Evolutionary conservation across 2,797 vertebrate genomes (phyloP).

Genomic region (Sebastes trivittatus): DNA sequence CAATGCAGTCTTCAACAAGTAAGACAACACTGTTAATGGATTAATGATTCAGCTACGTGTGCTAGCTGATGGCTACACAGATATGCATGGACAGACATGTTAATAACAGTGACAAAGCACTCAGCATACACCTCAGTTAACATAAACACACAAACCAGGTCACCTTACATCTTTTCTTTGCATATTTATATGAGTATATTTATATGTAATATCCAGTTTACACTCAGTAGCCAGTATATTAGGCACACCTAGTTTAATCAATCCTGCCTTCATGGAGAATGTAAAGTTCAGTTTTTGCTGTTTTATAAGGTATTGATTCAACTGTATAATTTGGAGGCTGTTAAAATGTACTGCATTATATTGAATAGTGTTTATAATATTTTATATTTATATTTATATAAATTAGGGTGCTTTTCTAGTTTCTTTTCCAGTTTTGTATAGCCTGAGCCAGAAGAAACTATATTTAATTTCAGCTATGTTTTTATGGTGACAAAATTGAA

Average conservation of each 20-base stretch:
- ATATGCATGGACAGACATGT: not conserved
- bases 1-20: conserved; percentile 98
- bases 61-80: not conserved
- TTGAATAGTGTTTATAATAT: not conserved
- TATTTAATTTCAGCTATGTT: too few species aligned
- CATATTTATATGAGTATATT: not conserved
- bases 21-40: conserved; percentile 45
- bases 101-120: not conserved
- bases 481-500: not conserved
- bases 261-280: not conserved
- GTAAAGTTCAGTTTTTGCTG: not conserved
- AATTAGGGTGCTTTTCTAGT: not conserved
- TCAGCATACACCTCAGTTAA: not conserved
- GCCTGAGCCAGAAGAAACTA: rapidly evolving
- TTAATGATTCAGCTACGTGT: not conserved
- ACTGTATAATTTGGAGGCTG: not conserved
- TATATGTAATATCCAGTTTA: not conserved
- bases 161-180: not conserved
- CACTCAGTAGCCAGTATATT: not conserved
- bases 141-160: not conserved
- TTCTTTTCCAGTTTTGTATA: too few species aligned
- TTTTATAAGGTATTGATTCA: not conserved
- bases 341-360: not conserved
- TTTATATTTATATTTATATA: not conserved
- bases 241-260: not conserved